Conservation (phyloP, 92 coral and sea anemone genomes). For the Umimayanthus kanabou region DNA sequence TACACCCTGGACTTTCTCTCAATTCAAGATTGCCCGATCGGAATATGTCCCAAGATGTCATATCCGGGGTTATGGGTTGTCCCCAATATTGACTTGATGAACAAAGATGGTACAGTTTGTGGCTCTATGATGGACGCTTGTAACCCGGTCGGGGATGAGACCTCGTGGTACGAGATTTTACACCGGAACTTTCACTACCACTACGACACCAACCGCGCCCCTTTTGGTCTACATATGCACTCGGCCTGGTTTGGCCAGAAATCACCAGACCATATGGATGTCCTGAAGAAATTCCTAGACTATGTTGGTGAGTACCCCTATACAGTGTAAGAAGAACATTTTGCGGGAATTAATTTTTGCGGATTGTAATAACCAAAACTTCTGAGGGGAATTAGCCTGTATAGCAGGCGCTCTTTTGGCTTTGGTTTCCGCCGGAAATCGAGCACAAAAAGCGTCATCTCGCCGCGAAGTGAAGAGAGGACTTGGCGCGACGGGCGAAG, state of each 20-base stretch:
- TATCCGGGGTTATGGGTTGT: conserved; percentile 87
- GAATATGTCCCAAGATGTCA: conserved; percentile 67
- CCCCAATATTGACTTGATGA: conserved; percentile 76
- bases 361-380: no score
- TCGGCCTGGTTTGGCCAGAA: conserved; percentile 62
- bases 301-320: conserved; percentile 32
- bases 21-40: conserved; percentile 69
- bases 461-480: no score
- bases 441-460: no score
- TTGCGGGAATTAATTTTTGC: no score
- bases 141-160: conserved; percentile 53
- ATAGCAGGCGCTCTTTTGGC: no score
- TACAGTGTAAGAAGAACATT: no score
- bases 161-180: conserved; percentile 66
- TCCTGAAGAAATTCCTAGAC: conserved; percentile 62
- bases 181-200: conserved; percentile 77
- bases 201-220: conserved; percentile 72
- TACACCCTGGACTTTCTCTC: conserved; percentile 77
- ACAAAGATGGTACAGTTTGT: conserved; percentile 69
- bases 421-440: no score
- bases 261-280: conserved; percentile 63
- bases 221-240: conserved; percentile 88
- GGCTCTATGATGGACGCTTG: conserved; percentile 86
- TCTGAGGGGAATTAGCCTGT: no score
- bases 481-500: no score